phyloP scores from a whole-genome alignment of 2,113 vertebrate species.

The Centropus unirufus region DNA sequence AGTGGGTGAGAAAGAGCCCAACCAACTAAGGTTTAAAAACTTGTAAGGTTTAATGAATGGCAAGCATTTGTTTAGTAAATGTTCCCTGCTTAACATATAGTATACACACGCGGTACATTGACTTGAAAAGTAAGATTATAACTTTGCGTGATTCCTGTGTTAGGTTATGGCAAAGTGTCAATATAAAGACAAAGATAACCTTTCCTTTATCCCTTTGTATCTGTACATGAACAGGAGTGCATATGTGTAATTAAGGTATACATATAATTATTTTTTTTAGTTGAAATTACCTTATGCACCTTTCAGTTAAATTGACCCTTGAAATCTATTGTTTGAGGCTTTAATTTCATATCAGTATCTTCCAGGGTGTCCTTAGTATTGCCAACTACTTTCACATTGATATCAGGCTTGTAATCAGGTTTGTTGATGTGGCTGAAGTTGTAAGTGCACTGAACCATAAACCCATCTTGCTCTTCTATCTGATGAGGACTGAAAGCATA shows the following conservation, averaged over 20 bases:
- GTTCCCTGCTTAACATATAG: not conserved
- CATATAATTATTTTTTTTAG: not conserved
- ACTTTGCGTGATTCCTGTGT: not conserved
- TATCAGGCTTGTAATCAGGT: not conserved
- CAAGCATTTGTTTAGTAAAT: not conserved
- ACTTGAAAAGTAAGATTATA: not conserved
- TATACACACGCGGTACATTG: not conserved
- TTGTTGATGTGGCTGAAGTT: not conserved
- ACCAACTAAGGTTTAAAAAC: not conserved
- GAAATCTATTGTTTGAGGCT: not conserved
- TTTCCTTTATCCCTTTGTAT: not conserved
- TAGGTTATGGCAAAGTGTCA: not conserved
- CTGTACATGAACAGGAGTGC: accelerated
- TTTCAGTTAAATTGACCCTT: not conserved
- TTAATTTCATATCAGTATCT: not conserved
- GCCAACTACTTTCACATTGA: not conserved
- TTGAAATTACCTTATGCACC: not conserved
- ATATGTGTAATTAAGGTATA: not conserved
- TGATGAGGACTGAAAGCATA: not conserved
- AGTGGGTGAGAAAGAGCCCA: not conserved
- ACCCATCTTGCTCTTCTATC: not conserved
- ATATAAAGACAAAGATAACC: not conserved
- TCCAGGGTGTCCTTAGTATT: not conserved
- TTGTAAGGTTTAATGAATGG: not conserved
- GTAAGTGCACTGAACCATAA: not conserved